Evolutionary conservation across 2,888 invertebrate species (phyloP), one percentile per base, ranked within the genome.

Genomic region (Polyommatus icarus): DNA sequence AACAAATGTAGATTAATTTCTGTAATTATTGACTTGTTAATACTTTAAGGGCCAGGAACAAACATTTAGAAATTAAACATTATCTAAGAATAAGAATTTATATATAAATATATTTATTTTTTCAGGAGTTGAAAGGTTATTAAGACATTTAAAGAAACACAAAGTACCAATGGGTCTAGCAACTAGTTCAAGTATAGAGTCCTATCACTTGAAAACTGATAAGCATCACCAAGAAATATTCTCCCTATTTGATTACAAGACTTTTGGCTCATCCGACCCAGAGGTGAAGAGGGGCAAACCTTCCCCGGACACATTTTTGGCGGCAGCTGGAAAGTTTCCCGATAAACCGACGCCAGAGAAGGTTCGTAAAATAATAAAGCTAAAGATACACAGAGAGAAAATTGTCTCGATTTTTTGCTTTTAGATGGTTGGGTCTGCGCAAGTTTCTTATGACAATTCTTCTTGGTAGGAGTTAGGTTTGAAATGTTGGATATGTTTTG

Each of bases 221-320:
- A 95, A 95, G 80, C 95, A 96, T 85, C 96, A 97, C 84, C 88
- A 92, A 78, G 94, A 96, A 20, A 86, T 97, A 6, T 97, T 97
- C 85, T 87, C 93, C 1, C 86, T 96, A 61, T 97, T 98, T 83
- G 89, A 95, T 80, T 97, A 97, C 85, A 95, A 96, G 80, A 98
- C 98, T 0, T 95, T 96, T 83, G 98, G 97, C 0, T 96, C 97
- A 32, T 96, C 96, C 54, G 98, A 99, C 88, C 96, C 97, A 0
- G 97, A 97, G 82, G 98, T 99, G 0, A 96, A 96, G 85, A 90
- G 94, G 67, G 98, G 98, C 0, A 99, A 99, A 91, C 99, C 99
- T 3, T 94, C 95, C 76, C 99, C 99, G 1, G 98, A 98, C 87
- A 97, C 98, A 84, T 99, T 98, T 88, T 87, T 97, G 46, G 95